Evolutionary conservation across 1,140 invertebrate species (phyloP).

Genomic region (Drosophila sucinea): DNA sequence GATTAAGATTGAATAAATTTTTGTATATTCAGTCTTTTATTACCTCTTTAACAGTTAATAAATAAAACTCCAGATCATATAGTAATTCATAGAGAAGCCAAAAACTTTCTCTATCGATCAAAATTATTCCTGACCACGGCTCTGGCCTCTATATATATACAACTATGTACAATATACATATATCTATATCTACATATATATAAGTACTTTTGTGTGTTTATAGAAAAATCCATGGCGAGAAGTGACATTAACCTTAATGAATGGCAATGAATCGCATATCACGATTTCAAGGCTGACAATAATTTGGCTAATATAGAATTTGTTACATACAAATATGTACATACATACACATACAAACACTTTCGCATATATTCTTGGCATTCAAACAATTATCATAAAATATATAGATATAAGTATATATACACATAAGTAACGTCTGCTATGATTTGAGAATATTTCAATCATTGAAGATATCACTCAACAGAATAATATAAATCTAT

Average conservation of each 20-base stretch:
- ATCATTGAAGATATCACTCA: background rate
- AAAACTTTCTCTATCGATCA: too few species aligned
- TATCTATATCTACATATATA: background rate
- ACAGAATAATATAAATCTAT: background rate
- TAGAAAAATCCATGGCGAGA: conserved; percentile 54
- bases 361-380: conserved; percentile 7
- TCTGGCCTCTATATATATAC: too few species aligned
- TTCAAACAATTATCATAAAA: conserved; percentile 11
- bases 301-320: conserved; percentile 35
- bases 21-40: too few species aligned
- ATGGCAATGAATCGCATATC: conserved; percentile 59
- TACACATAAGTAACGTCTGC: background rate
- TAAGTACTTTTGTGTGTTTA: conserved; percentile 23
- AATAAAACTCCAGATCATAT: too few species aligned
- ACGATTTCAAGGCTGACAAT: conserved; percentile 53
- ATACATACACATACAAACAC: background rate
- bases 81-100: too few species aligned
- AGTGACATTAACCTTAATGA: conserved; percentile 72
- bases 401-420: background rate
- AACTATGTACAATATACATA: too few species aligned
- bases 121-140: too few species aligned
- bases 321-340: background rate
- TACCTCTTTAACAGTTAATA: too few species aligned
- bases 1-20: too few species aligned
- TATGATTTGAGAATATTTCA: background rate